Evolutionary conservation across 2,888 invertebrate genomes (phyloP).

Genomic region (Schizaphis graminum): DNA sequence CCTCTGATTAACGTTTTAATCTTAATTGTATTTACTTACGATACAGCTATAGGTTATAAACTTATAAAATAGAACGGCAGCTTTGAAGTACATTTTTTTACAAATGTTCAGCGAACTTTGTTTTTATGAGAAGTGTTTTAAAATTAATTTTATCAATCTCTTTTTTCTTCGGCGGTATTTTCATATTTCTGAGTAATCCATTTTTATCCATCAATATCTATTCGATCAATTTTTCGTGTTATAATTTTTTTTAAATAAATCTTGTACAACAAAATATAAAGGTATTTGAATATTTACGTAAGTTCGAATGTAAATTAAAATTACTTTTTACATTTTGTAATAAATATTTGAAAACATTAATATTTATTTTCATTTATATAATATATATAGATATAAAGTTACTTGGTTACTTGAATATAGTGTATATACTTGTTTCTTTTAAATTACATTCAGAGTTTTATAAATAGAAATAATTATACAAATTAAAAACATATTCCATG

Average conservation of each 20-base stretch:
- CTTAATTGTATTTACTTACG: not conserved
- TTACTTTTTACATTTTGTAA: too few relatives aligned
- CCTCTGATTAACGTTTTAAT: not conserved
- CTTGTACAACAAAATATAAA: too few relatives aligned
- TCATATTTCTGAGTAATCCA: too few relatives aligned
- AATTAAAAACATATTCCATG: not conserved
- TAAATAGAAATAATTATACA: not conserved
- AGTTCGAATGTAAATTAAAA: too few relatives aligned
- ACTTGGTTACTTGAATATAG: not conserved
- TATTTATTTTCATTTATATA: not conserved
- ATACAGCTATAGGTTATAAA: not conserved
- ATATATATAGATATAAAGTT: too few relatives aligned
- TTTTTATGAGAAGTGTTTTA: too few relatives aligned
- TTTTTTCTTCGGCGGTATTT: too few relatives aligned
- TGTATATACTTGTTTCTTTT: not conserved
- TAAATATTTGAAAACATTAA: not conserved
- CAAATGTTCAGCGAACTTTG: not conserved
- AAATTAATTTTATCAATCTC: too few relatives aligned
- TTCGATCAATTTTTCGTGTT: too few relatives aligned
- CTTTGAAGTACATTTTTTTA: not conserved
- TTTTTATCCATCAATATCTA: too few relatives aligned
- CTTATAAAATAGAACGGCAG: not conserved
- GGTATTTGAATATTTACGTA: too few relatives aligned
- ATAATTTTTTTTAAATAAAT: too few relatives aligned
- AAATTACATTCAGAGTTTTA: not conserved